Evolutionary conservation across 2,797 vertebrate genomes (phyloP), one percentile per base, ranked within the genome.

Genomic region (Cheirogaleus major): DNA sequence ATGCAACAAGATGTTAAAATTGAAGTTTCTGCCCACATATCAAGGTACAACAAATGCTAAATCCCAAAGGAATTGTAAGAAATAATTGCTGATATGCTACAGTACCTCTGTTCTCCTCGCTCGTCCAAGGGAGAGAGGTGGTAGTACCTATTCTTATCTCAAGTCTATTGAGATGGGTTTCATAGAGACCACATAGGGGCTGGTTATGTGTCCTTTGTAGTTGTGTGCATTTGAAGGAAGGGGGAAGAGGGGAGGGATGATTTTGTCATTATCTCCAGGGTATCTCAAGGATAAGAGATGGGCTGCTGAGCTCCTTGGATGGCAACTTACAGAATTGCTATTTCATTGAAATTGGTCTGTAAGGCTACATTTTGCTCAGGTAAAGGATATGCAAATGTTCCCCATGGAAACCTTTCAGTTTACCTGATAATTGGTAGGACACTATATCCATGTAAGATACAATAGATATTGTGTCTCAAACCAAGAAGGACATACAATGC

Each of bases 161-260:
- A 59, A 38, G 12, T 5, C 15, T 45, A 41, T 1, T 38, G 55
- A 61, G 35, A 63, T 0, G 15, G 3, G 3, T 12, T 80, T 59
- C 12, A n/a, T 1, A 70, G 50, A 25, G 27, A 41, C 6, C 1
- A 52, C 1, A 0, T 38, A 35, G 32, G 27, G 8, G 48, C 15
- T 65, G n/a, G 38, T 48, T 88, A 43, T 69, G 73, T 48, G 61
- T 65, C 30, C n/a, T 65, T 57, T 57, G n/a, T n/a, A 50, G 50
- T 25, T 78, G 4, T 78, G 2, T 32, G 25, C 2, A 65, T 17
- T 83, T 86, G 25, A 3, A 17, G 55, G 22, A 67, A 67, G 15
- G 61, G 38, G 11, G 18, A 10, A 35, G 30, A 27, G 7, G 23
- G 18, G 9, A 25, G 59, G 38, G 0, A 4, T 0, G 9, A 0